A percentile compares a stretch with the other conserved stretches of the same genome.
phyloP scores from a whole-genome alignment of 2,113 vertebrate genomes.

The Xenopus borealis region DNA sequence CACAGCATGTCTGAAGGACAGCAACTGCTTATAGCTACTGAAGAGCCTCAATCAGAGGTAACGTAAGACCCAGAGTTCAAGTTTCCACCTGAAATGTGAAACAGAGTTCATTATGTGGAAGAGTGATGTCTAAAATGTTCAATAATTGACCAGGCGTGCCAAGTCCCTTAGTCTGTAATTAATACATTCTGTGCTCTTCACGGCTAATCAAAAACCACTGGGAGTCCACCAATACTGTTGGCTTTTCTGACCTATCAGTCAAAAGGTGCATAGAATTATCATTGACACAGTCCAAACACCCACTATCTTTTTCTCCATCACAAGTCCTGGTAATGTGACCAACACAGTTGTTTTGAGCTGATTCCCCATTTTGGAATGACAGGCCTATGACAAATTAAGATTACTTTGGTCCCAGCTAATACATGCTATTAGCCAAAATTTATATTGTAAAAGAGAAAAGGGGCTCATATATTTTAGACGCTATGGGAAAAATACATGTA shows the following conservation, averaged over 20 bases:
- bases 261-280: slow-evolving; percentile 21
- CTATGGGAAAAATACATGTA: too few species aligned
- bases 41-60: slow-evolving; percentile 6
- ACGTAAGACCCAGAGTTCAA: slow-evolving; percentile 5
- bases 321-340: neutral
- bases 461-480: too few species aligned
- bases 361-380: too few species aligned
- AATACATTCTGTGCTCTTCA: slow-evolving; percentile 3
- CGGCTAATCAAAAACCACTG: slow-evolving; percentile 7
- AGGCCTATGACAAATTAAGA: too few species aligned
- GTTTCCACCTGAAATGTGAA: slow-evolving; percentile 7
- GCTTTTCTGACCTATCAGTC: slow-evolving; percentile 28
- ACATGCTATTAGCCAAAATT: too few species aligned
- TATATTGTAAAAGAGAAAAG: too few species aligned
- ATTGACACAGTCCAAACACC: slow-evolving; percentile 17
- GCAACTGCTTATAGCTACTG: neutral
- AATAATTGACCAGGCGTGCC: slow-evolving; percentile 25
- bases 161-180: neutral
- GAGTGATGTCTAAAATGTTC: slow-evolving; percentile 10
- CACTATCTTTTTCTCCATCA: neutral
- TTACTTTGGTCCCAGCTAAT: too few species aligned
- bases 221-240: neutral
- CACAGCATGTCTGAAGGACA: neutral
- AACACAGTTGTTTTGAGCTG: too few species aligned
- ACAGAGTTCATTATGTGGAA: slow-evolving; percentile 9